These are phyloP conservation scores for Echeneis naucrates DNA, from an alignment of 2,797 vertebrate genomes.

Conservation along the genomic window DNA sequence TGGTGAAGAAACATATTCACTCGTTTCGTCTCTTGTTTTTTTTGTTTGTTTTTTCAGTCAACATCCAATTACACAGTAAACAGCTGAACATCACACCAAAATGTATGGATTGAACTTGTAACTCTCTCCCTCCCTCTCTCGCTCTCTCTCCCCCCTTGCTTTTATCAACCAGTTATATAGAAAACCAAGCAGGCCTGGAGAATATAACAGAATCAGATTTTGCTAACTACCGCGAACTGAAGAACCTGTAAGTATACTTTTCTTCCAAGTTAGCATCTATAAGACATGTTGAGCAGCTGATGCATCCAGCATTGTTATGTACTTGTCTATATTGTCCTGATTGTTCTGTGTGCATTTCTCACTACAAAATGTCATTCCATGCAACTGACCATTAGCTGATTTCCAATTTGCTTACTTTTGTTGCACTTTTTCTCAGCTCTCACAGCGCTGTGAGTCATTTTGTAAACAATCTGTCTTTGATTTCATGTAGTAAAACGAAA, in stretches of 20 bases:
- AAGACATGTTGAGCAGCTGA: neutral
- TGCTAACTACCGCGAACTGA: conserved; percentile 83
- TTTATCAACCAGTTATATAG: conserved; percentile 80
- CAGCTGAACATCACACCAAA: conserved; percentile 18
- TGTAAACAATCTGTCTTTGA: too few species aligned
- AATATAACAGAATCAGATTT: conserved; percentile 83
- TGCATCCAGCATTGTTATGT: neutral
- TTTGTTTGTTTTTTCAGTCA: conserved; percentile 3
- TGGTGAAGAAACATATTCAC: conserved; percentile 3
- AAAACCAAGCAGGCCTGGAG: conserved; percentile 83
- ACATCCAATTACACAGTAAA: neutral
- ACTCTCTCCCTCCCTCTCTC: neutral
- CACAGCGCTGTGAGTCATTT: too few species aligned
- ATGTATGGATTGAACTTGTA: conserved; percentile 23
- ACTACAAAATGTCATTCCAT: neutral
- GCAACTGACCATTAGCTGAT: neutral
- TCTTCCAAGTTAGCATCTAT: neutral
- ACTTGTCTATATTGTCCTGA: neutral
- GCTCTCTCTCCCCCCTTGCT: neutral
- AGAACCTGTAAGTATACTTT: conserved; percentile 83
- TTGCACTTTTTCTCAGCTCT: neutral
- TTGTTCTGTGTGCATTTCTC: conserved; percentile 6
- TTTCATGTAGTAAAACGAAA: too few species aligned
- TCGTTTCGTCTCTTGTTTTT: neutral
- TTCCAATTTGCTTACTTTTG: neutral